Evolutionary conservation across 2,888 invertebrate species (phyloP).

Genomic region (Cantharis rustica): DNA sequence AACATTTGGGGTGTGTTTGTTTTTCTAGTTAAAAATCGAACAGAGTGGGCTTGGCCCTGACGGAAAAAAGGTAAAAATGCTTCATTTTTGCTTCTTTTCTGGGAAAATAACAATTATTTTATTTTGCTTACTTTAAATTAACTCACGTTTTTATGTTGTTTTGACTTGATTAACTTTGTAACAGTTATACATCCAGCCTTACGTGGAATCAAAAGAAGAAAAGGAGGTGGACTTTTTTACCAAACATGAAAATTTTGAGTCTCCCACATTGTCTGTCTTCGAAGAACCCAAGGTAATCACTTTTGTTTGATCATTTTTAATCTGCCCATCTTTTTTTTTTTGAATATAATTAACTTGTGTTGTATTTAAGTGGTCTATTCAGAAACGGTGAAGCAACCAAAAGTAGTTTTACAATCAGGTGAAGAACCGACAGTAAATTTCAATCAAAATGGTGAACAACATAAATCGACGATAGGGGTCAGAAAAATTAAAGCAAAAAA

Average conservation of each 20-base stretch:
- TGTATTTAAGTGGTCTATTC: neutral
- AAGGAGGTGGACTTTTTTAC: slow-evolving; percentile 92
- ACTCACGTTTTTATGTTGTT: neutral
- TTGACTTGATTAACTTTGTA: slow-evolving; percentile 13
- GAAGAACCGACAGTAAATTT: slow-evolving; percentile 52
- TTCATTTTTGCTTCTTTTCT: slow-evolving; percentile 1
- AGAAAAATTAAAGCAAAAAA: slow-evolving; percentile 73
- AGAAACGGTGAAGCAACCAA: neutral
- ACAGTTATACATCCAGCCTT: slow-evolving; percentile 42
- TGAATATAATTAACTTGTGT: neutral
- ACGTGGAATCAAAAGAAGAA: slow-evolving; percentile 60
- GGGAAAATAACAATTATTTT: neutral
- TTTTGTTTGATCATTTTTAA: neutral
- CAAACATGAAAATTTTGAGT: slow-evolving; percentile 64
- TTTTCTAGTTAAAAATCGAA: slow-evolving; percentile 40
- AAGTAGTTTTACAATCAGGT: slow-evolving; percentile 22
- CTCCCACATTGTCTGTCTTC: neutral
- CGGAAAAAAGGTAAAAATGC: slow-evolving; percentile 41
- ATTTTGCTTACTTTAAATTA: neutral
- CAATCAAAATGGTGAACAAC: slow-evolving; percentile 39
- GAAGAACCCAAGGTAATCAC: slow-evolving; percentile 14
- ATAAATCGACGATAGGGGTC: slow-evolving; percentile 74
- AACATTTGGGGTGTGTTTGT: slow-evolving; percentile 26
- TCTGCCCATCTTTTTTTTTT: neutral
- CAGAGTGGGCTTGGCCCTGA: slow-evolving; percentile 40